phyloP scores from a whole-genome alignment of 2,888 invertebrate genomes.

The Agrilus biguttatus region DNA sequence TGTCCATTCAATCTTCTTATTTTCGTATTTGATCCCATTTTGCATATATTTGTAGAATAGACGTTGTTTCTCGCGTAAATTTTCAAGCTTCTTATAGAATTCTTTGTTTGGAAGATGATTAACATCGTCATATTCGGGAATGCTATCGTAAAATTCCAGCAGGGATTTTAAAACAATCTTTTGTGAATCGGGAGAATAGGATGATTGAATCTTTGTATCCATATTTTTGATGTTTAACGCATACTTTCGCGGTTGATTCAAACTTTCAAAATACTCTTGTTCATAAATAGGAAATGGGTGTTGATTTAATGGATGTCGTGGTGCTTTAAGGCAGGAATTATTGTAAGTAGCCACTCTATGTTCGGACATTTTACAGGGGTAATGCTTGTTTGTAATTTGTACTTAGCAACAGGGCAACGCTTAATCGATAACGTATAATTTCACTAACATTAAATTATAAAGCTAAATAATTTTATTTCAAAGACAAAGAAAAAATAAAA shows the following conservation, averaged over 20 bases:
- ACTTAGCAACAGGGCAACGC: too few relatives aligned
- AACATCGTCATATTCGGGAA: constrained; percentile 66
- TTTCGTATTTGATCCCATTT: constrained; percentile 18
- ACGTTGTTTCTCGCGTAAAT: constrained; percentile 48
- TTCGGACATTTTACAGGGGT: constrained; percentile 23
- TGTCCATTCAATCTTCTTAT: constrained; percentile 21
- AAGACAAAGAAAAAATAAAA: too few relatives aligned
- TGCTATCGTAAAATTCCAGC: constrained; percentile 60
- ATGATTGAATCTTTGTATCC: constrained; percentile 22
- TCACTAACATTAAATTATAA: too few relatives aligned
- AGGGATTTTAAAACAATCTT: constrained; percentile 42
- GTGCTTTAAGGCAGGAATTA: constrained; percentile 57
- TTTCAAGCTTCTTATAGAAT: constrained; percentile 57
- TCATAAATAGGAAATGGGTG: constrained; percentile 59
- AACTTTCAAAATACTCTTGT: constrained; percentile 33
- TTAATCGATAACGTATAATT: too few relatives aligned
- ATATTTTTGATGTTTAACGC: constrained; percentile 25
- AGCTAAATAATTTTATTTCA: too few relatives aligned
- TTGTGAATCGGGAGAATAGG: constrained; percentile 28
- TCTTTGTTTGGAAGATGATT: constrained; percentile 61
- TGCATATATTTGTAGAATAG: constrained; percentile 24
- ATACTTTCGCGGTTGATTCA: constrained; percentile 20
- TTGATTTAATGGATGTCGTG: constrained; percentile 55
- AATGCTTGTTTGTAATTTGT: not conserved
- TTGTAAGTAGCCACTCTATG: constrained; percentile 46